Evolutionary conservation across 2,888 invertebrate species (phyloP).

Genomic region (Troides oblongomaculatus): DNA sequence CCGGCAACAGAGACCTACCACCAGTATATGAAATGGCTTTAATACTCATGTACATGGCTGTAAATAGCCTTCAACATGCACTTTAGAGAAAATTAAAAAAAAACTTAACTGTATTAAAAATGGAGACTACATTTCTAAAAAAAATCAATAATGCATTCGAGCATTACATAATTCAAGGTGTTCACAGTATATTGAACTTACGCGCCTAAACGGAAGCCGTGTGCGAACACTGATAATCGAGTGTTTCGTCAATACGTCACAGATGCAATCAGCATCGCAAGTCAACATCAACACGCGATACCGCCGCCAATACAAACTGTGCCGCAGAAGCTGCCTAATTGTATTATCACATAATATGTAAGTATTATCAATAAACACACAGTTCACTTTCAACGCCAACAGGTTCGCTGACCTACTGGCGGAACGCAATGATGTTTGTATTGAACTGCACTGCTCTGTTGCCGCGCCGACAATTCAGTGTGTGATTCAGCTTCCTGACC

Average conservation of each 20-base stretch:
- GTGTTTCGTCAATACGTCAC: slow-evolving; percentile 7
- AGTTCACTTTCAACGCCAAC: slow-evolving; percentile 25
- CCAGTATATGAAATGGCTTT: too few relatives aligned
- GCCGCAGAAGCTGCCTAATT: slow-evolving; percentile 28
- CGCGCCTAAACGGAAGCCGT: background rate
- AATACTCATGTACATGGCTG: too few relatives aligned
- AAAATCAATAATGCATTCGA: background rate
- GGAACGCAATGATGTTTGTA: slow-evolving; percentile 14
- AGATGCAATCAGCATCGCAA: background rate
- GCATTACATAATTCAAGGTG: background rate
- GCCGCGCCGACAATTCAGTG: slow-evolving; percentile 9
- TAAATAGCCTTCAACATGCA: too few relatives aligned
- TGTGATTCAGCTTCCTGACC: slow-evolving; percentile 17
- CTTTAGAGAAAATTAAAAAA: too few relatives aligned
- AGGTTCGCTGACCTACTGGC: slow-evolving; percentile 24
- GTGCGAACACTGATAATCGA: background rate
- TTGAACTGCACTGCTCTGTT: slow-evolving; percentile 17
- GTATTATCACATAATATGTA: slow-evolving; percentile 32
- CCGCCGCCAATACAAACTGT: slow-evolving; percentile 3
- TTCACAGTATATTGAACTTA: background rate
- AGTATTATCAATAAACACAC: slow-evolving; percentile 25
- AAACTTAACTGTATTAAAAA: too few relatives aligned
- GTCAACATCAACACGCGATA: slow-evolving; percentile 5
- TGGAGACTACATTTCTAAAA: too few relatives aligned
- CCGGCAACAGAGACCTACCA: too few relatives aligned